These are phyloP conservation scores for Intellagama lesueurii DNA, from an alignment of 2,797 vertebrate species.

Conservation along the genomic window DNA sequence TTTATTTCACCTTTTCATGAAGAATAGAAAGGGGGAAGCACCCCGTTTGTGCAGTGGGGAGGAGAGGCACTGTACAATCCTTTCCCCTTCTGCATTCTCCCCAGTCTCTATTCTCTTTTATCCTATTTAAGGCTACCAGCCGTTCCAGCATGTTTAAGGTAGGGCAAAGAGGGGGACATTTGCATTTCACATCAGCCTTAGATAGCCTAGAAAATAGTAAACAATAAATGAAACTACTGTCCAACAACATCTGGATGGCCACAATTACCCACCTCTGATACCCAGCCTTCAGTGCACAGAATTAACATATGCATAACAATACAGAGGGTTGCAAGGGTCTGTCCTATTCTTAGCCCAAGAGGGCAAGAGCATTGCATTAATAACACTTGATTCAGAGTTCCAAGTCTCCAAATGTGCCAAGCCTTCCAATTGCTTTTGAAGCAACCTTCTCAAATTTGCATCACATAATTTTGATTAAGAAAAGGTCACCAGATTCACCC, in stretches of 20 bases:
- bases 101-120: neutral
- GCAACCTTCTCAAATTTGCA: constrained; percentile 12
- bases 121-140: neutral
- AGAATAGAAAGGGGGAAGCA: neutral
- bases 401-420: neutral
- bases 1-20: neutral
- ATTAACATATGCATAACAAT: neutral
- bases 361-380: neutral
- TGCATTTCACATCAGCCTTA: neutral
- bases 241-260: no score
- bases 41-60: neutral
- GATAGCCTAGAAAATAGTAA: neutral
- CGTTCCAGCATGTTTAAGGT: neutral
- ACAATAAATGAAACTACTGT: neutral
- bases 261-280: no score
- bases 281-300: neutral
- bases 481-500: constrained; percentile 33
- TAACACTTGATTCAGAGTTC: neutral
- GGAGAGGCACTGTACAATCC: neutral
- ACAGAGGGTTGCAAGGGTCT: neutral
- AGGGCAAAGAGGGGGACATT: neutral
- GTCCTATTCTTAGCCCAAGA: neutral
- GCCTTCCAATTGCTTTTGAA: neutral
- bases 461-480: constrained; percentile 43
- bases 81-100: neutral